Evolutionary conservation across 2,797 vertebrate genomes (phyloP).

Genomic region (Acanthis flammea): DNA sequence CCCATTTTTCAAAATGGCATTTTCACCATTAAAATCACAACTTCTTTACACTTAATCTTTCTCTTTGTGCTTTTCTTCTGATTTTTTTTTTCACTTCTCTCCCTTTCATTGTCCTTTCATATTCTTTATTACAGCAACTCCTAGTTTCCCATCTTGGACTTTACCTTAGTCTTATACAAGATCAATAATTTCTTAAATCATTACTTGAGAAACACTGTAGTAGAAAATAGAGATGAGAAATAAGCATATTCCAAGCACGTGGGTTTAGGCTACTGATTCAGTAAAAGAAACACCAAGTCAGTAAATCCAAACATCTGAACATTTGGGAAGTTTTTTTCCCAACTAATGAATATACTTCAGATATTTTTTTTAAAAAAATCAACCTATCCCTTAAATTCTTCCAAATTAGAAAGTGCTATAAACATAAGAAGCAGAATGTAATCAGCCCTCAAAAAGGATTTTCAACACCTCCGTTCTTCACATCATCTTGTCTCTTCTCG

Average conservation of each 20-base stretch:
- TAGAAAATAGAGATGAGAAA: background rate
- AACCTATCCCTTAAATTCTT: background rate
- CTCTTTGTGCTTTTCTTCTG: background rate
- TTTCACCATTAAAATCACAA: background rate
- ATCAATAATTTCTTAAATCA: background rate
- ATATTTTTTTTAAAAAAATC: background rate
- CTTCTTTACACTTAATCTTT: background rate
- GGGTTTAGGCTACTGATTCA: background rate
- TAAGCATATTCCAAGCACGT: background rate
- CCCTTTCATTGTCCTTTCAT: background rate
- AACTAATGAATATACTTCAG: background rate
- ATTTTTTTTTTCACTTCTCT: background rate
- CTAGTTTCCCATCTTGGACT: background rate
- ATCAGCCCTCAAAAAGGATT: conserved; percentile 1
- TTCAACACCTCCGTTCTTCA: conserved; percentile 25
- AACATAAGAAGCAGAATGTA: background rate
- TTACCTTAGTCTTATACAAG: background rate
- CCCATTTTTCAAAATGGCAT: background rate
- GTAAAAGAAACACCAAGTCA: background rate
- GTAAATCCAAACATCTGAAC: background rate
- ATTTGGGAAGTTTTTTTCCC: background rate
- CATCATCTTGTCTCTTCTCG: background rate
- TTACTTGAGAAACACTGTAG: background rate
- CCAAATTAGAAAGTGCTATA: background rate
- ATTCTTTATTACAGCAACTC: background rate